Evolutionary conservation across 2,113 vertebrate species (phyloP), one percentile per base, ranked within the genome.

Genomic region (Oreocharis arfaki): DNA sequence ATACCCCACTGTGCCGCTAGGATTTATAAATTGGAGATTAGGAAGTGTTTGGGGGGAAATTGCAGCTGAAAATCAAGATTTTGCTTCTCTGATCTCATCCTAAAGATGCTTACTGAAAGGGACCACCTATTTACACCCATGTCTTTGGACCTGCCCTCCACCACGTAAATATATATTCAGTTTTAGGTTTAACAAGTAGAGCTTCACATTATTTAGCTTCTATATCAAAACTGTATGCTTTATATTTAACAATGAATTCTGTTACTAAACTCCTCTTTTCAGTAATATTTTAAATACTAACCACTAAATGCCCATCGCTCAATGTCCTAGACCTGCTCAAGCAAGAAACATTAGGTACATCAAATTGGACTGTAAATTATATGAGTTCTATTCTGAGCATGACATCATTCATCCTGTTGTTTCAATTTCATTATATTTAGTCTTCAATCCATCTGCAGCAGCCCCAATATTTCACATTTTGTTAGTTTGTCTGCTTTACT

Each of bases 391-490:
- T 86, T 94, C 90, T 68, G 28, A 86, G 64, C 9, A 3, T 93
- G 85, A 75, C 60, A 81, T 93, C 30, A 90, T 57, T 97, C 90
- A 96, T 96, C 52, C 79, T 80, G 55, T 86, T 97, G 60, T 91
- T 96, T 94, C 71, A 57, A 53, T 84, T 67, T 89, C 81, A 92
- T 93, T 96, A 95, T 90, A 95, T 87, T 94, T 86, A 90, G 90
- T 76, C 60, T 90, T 84, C 86, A 93, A 67, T 89, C 73, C 53
- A 81, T 73, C 44, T 73, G 76, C 69, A 94, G 83, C 32, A 94
- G 88, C 76, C 46, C 56, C 60, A 92, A 71, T 95, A 89, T 67
- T 94, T 96, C 85, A 81, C n/a, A 82, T 95, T 92, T 89, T 92
- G 68, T 90, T 90, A 92, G 67, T 82, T 65, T 91, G 87, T 49